Conservation (phyloP, 2,113 vertebrate genomes). For the Oxyura jamaicensis region DNA sequence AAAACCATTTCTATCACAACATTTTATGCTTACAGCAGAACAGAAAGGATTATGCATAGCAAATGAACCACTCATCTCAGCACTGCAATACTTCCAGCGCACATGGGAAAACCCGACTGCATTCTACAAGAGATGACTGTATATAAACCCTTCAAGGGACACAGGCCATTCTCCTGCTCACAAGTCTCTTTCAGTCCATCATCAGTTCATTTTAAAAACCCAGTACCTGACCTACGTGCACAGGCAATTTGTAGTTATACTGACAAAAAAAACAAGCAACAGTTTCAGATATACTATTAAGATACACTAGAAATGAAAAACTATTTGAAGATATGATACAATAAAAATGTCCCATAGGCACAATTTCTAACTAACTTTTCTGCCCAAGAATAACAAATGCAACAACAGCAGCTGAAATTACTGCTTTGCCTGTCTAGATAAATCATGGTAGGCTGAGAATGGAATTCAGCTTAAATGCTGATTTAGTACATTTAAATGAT, state of each 20-base stretch:
- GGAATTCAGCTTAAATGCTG: not conserved
- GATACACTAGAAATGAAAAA: not conserved
- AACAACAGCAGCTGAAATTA: not conserved
- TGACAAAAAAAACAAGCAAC: not conserved
- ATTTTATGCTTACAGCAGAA: not conserved
- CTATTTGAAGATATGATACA: rapidly evolving
- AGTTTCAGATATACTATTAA: not conserved
- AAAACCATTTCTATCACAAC: not conserved
- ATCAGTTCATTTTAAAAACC: not conserved
- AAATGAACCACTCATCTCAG: not conserved
- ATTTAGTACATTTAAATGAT: not conserved
- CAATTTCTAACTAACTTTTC: not conserved
- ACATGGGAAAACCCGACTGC: rapidly evolving
- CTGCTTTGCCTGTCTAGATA: not conserved
- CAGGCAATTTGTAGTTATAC: not conserved
- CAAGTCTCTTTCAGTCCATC: not conserved
- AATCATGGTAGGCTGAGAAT: not conserved
- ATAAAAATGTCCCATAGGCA: not conserved
- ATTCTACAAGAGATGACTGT: not conserved
- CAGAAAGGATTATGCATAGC: not conserved
- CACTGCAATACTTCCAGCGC: not conserved
- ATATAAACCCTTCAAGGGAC: not conserved
- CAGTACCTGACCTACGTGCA: not conserved
- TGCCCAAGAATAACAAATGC: not conserved
- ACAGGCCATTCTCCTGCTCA: not conserved